Base-by-base conservation (phyloP, 1,140 invertebrate species). In the Ylistrum balloti region DNA sequence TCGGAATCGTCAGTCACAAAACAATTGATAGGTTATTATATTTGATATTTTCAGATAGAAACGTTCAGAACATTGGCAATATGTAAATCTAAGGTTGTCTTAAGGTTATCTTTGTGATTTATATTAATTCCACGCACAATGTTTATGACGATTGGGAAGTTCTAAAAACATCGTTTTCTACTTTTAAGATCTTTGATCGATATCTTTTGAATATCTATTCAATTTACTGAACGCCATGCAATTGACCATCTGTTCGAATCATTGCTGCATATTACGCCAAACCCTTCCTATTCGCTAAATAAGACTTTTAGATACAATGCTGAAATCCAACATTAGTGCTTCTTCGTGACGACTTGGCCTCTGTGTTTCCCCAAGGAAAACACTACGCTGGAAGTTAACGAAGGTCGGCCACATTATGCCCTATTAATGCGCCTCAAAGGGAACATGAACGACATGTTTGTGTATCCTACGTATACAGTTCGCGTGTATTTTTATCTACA, bases 401-500 rank as follows among this genome's bases (percentile, higher is more conserved):
- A 48, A 48, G 45, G 45, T 28, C 56, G 56, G 28, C 2, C 56
- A 28, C 56, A 74, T 74, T 28, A 74, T 5, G 56, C 56, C n/a
- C 56, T 74, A 74, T 74, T 74, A 74, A 74, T 74, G n/a, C 56
- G 56, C 56, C 56, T 74, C 56, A 3, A 28, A 74, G 56, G 56
- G 11, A 74, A 74, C 56, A 74, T 74, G 22, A 74, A 9, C 56
- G n/a, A 5, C 56, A 74, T 74, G 56, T 74, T 74, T 74, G 56
- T 74, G 56, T 74, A 74, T 74, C 28, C 22, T 28, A 17, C n/a
- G 56, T 74, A 74, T 74, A 28, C 22, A n/a, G 56, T 74, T 74
- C n/a, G 56, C 56, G 56, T 74, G 56, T n/a, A 74, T 74, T 74
- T 74, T 74, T 74, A 74, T 74, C 56, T 74, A 28, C 56, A 74